Base-by-base conservation (phyloP, 2,113 vertebrate genomes). In the Cyphomyrus plagiostoma region DNA sequence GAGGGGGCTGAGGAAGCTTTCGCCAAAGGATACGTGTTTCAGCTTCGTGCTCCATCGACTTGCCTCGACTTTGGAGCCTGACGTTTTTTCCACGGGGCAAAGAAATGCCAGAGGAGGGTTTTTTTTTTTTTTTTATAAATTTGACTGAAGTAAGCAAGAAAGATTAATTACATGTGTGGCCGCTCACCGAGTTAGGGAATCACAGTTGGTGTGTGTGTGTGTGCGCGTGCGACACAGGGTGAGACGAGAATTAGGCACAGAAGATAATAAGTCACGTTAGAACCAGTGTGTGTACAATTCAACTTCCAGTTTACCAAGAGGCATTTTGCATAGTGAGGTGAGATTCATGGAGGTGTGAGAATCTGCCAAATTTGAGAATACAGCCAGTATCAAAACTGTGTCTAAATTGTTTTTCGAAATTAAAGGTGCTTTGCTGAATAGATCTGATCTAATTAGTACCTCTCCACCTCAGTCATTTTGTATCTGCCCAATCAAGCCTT, bases 11-110 rank as follows among this genome's bases (percentile, higher is more conserved):
- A 85, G 19, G 53, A 91, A 9, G 0, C 84, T 86, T 83, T 92
- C 21, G 91, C 92, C 92, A 94, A 95, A 92, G 95, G 87, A 92
- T 94, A 88, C 87, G 35, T 90, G 86, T 92, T 93, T 92, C 49
- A 88, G 91, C 88, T 90, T 90, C 89, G 10, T 88, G 85, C 58
- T 89, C 89, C 30, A 89, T 84, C 88, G 93, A 84, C 90, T 90
- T 89, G 66, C 53, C 83, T 77, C 19, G 1, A 83, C n/a, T 88
- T 8, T 62, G 35, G 56, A 53, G 10, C 3, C 21, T 39, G 23
- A 9, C 19, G 1, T 23, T 39, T 13, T 56, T 53, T 86, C 48
- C 85, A 35, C 5, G 50, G 85, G 39, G 82, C 82, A 46, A 84
- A 84, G 21, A 84, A 45, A 46, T 84, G 5, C 45, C 82, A 48